phyloP scores from a whole-genome alignment of 1,140 invertebrate genomes.

The Drosophila fuyamai region DNA sequence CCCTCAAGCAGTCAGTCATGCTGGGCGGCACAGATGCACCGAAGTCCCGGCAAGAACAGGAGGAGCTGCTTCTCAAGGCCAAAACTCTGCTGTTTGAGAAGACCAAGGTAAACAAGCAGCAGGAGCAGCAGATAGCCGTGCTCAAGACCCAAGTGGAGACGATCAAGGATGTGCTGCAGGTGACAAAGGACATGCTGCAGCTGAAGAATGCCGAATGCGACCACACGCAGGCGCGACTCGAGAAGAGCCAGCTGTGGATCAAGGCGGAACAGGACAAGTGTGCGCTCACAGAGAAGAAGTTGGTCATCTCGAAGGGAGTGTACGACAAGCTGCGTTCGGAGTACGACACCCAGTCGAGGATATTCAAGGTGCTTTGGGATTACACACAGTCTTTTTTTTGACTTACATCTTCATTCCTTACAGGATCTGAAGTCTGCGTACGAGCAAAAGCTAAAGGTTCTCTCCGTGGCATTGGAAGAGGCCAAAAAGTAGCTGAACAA shows the following conservation, averaged over 20 bases:
- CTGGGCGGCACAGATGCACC: constrained; percentile 75
- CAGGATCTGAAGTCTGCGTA: constrained; percentile 77
- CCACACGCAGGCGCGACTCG: constrained; percentile 89
- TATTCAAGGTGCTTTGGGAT: constrained; percentile 87
- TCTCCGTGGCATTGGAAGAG: constrained; percentile 66
- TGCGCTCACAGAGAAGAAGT: constrained; percentile 88
- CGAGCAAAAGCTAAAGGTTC: constrained; percentile 76
- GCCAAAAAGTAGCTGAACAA: constrained; percentile 76
- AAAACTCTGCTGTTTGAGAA: constrained; percentile 89
- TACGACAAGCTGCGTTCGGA: constrained; percentile 90
- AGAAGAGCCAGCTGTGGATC: constrained; percentile 89
- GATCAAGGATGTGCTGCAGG: constrained; percentile 90
- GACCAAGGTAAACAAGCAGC: constrained; percentile 89
- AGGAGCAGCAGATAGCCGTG: constrained; percentile 90
- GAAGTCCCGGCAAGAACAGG: constrained; percentile 84
- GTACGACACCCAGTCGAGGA: constrained; percentile 89
- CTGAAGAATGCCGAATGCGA: constrained; percentile 91
- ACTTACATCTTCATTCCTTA: neutral
- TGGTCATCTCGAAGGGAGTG: constrained; percentile 88
- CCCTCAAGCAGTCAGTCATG: constrained; percentile 77
- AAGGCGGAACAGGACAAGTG: constrained; percentile 89
- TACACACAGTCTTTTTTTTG: neutral
- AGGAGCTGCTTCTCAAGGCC: constrained; percentile 87
- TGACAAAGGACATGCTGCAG: constrained; percentile 91
- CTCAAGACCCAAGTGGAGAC: constrained; percentile 89